Conservation (phyloP, 2,888 invertebrate genomes). For the Drosophila birchii region DNA sequence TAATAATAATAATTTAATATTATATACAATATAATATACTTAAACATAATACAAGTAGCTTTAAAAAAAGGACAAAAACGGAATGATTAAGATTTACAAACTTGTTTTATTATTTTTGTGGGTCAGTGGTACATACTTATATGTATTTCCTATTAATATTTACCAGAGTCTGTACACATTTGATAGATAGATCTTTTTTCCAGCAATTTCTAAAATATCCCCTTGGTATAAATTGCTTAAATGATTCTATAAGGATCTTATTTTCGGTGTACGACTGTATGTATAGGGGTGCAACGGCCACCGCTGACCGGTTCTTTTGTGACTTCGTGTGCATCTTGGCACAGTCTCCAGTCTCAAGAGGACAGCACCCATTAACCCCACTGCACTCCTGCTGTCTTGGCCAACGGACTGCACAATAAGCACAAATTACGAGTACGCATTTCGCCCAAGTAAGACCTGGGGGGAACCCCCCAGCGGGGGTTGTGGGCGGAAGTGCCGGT, state of each 20-base stretch:
- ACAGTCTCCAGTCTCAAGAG: conserved; percentile 24
- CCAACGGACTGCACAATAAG: conserved; percentile 67
- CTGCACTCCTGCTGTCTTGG: conserved; percentile 24
- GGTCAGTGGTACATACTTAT: not conserved
- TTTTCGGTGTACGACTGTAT: conserved; percentile 7
- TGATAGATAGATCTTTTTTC: not conserved
- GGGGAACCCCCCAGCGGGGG: conserved; percentile 1
- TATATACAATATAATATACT: too few relatives aligned
- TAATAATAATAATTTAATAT: too few relatives aligned
- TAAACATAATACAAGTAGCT: too few relatives aligned
- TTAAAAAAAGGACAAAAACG: not conserved
- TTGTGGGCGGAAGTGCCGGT: conserved; percentile 12
- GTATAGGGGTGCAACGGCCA: conserved; percentile 18
- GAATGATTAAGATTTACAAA: not conserved
- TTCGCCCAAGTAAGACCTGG: conserved; percentile 17
- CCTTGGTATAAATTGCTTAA: not conserved
- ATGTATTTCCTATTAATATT: not conserved
- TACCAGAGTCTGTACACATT: not conserved
- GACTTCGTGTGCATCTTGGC: conserved; percentile 51
- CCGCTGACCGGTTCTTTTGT: conserved; percentile 69
- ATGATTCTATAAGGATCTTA: not conserved
- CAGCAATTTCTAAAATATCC: too few relatives aligned
- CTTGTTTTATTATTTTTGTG: not conserved
- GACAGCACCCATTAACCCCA: conserved; percentile 22
- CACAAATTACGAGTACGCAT: conserved; percentile 73